phyloP scores from a whole-genome alignment of 35 echinoderm and acorn worm species.

The Lytechinus pictus region DNA sequence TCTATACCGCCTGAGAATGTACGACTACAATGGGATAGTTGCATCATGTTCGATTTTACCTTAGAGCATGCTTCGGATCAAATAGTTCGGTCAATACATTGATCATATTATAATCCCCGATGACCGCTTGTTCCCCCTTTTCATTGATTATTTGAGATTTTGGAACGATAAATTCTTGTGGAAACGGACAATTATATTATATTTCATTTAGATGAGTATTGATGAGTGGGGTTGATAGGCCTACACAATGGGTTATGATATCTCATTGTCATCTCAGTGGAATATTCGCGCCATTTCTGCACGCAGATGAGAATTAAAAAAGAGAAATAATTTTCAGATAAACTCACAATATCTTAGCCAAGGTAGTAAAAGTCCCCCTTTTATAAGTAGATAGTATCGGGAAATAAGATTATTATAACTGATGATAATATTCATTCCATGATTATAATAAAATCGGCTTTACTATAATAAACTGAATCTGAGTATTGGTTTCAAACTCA shows the following conservation, averaged over 20 bases:
- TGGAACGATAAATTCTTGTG: not conserved
- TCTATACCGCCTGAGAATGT: not conserved
- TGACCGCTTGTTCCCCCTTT: not conserved
- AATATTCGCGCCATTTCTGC: not conserved
- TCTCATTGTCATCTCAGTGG: not conserved
- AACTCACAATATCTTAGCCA: too few relatives aligned
- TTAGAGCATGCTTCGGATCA: not conserved
- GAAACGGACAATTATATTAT: not conserved
- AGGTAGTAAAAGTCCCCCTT: too few relatives aligned
- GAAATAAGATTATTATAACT: too few relatives aligned
- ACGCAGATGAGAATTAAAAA: too few relatives aligned
- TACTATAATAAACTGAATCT: too few relatives aligned
- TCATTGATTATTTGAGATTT: not conserved
- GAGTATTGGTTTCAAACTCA: too few relatives aligned
- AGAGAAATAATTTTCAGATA: too few relatives aligned
- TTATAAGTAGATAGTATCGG: too few relatives aligned
- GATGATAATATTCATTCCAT: too few relatives aligned
- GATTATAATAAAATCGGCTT: too few relatives aligned
- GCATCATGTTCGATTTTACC: not conserved
- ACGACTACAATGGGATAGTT: not conserved
- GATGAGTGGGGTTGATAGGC: not conserved
- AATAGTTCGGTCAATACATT: not conserved
- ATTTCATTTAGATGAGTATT: not conserved
- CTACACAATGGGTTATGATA: not conserved
- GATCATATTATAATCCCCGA: not conserved